Evolutionary conservation across 2,888 invertebrate species (phyloP).

Genomic region (Mimumesa dahlbomi): DNA sequence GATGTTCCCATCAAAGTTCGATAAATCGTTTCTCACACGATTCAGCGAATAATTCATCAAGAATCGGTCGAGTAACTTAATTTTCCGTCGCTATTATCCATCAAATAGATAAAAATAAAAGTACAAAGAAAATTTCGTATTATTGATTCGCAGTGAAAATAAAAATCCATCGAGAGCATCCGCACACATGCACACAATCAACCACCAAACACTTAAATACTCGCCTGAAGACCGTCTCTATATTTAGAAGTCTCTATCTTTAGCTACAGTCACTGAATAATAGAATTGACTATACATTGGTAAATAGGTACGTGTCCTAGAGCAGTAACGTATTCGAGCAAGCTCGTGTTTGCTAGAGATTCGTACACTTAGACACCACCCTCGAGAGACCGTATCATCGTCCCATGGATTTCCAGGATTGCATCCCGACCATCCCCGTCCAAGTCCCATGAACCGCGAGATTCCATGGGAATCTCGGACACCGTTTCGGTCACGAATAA

Average conservation of each 20-base stretch:
- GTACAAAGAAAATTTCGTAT: no score
- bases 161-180: conserved; percentile 4
- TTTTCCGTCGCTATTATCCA: no score
- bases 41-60: no score
- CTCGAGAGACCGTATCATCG: conserved; percentile 48
- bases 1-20: no score
- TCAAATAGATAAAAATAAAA: no score
- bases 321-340: conserved; percentile 70
- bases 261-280: conserved; percentile 74
- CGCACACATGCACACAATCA: conserved; percentile 33
- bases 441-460: not conserved
- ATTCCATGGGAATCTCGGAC: no score
- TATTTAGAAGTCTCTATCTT: conserved; percentile 75
- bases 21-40: no score
- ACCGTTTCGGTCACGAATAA: no score
- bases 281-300: conserved; percentile 75
- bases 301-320: conserved; percentile 74
- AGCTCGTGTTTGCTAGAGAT: conserved; percentile 70
- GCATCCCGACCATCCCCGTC: not conserved
- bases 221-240: conserved; percentile 67
- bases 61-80: no score
- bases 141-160: no score
- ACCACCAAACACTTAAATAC: conserved; percentile 36
- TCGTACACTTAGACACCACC: conserved; percentile 56
- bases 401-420: conserved; percentile 32